Base-by-base conservation (phyloP, 2,113 vertebrate genomes). In the Daphoenositta chrysoptera region DNA sequence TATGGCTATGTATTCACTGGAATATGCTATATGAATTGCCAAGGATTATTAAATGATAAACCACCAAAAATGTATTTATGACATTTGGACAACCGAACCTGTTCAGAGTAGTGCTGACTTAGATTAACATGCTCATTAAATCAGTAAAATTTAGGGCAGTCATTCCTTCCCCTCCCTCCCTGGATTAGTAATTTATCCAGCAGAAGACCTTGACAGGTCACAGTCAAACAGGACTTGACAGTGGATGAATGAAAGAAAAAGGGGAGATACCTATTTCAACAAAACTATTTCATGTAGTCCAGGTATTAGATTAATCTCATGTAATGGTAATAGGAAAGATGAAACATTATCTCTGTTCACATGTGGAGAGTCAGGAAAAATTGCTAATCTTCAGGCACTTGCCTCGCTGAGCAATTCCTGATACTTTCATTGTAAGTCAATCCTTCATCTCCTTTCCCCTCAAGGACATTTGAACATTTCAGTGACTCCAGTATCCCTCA, bases 361-460 rank as follows among this genome's bases (percentile, higher is more conserved):
- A 13, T 13, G 7, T 65, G 51, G 24, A 77, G 2, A 75, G 13
- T 39, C 56, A 53, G 21, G 45, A 70, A 15, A 60, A 84, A 82
- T 8, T 1, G 2, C 14, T 48, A 75, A 44, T 61, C 58, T 81
- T 87, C 22, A 27, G 17, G 4, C 0, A 0, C 19, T 65, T 82
- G 39, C 18, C 18, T 42, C 64, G 56, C 28, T 37, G 61, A 66
- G 65, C 7, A 85, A 57, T 54, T 79, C 24, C 40, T 82, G 20
- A 11, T 63, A 17, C 18, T 33, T 42, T 53, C 31, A 73, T 45
- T 78, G 33, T 3, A 71, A 75, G 22, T 37, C 23, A 92, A 58
- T 79, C 40, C 33, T 70, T 82, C 42, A n/a, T 58, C 6, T 83
- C 6, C 9, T 27, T 69, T 92, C 63, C 26, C 11, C 48, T 68